Conservation (phyloP, 2,888 invertebrate genomes). For the Aproaerema taeniolella region DNA sequence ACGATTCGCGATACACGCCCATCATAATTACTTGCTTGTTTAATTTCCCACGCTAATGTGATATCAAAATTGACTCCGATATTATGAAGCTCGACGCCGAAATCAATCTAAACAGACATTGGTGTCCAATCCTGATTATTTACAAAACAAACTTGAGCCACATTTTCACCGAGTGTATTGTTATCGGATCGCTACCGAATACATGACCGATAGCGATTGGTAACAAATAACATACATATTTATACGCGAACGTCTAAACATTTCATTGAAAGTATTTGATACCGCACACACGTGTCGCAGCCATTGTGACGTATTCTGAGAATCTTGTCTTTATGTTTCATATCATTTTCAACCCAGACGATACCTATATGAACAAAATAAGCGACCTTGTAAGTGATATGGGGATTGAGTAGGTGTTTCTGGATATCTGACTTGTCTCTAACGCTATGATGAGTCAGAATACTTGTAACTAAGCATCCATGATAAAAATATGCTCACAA, state of each 20-base stretch:
- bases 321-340: no score
- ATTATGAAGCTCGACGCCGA: conserved; percentile 5
- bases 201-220: conserved; percentile 31
- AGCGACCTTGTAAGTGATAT: no score
- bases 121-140: conserved; percentile 21
- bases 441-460: no score
- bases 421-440: background rate
- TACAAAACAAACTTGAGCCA: conserved; percentile 31
- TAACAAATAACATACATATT: conserved; percentile 19
- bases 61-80: background rate
- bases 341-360: no score
- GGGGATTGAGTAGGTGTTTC: background rate
- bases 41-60: background rate
- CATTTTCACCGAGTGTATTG: conserved; percentile 26
- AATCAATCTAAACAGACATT: conserved; percentile 4
- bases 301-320: background rate
- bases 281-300: conserved; percentile 2
- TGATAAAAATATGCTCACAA: no score
- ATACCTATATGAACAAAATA: no score
- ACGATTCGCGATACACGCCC: no score
- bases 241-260: background rate
- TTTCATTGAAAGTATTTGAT: background rate
- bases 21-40: background rate
- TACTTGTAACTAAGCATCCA: no score
- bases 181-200: conserved; percentile 28